These are phyloP conservation scores for Platyscapa corneri DNA, from an alignment of 1,140 invertebrate species.

Conservation along the genomic window DNA sequence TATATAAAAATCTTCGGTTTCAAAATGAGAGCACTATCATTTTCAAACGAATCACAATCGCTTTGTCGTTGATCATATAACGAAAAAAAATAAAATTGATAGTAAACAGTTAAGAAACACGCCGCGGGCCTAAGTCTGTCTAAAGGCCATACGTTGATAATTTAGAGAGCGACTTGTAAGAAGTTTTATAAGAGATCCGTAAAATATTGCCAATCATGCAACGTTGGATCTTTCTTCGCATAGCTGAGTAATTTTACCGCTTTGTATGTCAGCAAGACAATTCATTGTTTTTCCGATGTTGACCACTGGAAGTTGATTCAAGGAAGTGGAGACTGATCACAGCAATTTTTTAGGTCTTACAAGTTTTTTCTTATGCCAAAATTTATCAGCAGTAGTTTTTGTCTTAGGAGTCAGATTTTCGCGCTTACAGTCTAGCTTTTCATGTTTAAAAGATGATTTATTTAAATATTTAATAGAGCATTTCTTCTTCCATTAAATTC, in stretches of 20 bases:
- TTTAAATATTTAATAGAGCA: neutral
- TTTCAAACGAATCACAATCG: neutral
- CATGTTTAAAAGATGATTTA: neutral
- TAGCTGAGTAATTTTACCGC: neutral
- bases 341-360: neutral
- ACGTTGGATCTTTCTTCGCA: neutral
- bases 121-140: neutral
- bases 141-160: neutral
- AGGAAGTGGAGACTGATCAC: neutral
- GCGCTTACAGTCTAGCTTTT: neutral
- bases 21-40: neutral
- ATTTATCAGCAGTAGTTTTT: neutral
- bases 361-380: neutral
- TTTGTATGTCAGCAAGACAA: slow-evolving; percentile 1
- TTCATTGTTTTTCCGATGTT: slow-evolving; percentile 21
- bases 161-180: neutral
- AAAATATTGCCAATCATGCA: slow-evolving; percentile 20
- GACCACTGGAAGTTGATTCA: neutral
- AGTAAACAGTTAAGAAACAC: neutral
- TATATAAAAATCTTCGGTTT: neutral
- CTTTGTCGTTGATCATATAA: neutral
- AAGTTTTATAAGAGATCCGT: neutral
- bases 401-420: neutral
- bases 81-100: slow-evolving; percentile 10
- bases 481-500: neutral